These are phyloP conservation scores for Corythaixoides concolor DNA, from an alignment of 2,113 vertebrate species.

Conservation along the genomic window DNA sequence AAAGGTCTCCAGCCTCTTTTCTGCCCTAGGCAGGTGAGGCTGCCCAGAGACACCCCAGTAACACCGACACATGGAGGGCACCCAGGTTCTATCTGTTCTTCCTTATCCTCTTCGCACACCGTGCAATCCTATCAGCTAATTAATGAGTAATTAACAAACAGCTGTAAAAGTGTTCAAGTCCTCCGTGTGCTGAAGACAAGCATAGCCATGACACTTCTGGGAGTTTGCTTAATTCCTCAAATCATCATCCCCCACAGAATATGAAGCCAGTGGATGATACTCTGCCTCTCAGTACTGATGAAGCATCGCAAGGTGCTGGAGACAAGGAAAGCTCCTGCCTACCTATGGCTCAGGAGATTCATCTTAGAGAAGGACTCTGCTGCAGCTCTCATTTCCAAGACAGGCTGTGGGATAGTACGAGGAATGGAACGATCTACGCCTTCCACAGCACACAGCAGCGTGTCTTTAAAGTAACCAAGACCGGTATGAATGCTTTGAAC, in stretches of 20 bases:
- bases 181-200: neutral
- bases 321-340: neutral
- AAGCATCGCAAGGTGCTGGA: neutral
- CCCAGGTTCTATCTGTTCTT: neutral
- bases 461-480: neutral
- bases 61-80: neutral
- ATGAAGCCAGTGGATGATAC: neutral
- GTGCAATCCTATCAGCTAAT: neutral
- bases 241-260: neutral
- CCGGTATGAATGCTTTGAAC: neutral
- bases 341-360: neutral
- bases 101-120: neutral
- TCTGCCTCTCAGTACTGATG: neutral
- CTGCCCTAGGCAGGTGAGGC: neutral
- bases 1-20: neutral
- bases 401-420: neutral
- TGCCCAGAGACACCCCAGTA: neutral
- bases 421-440: neutral
- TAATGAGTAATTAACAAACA: neutral
- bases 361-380: neutral
- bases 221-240: neutral
- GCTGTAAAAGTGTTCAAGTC: neutral
- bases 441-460: neutral
- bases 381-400: neutral
- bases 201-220: neutral